These are phyloP conservation scores for Brienomyrus brachyistius DNA, from an alignment of 2,113 vertebrate genomes.

Conservation along the genomic window DNA sequence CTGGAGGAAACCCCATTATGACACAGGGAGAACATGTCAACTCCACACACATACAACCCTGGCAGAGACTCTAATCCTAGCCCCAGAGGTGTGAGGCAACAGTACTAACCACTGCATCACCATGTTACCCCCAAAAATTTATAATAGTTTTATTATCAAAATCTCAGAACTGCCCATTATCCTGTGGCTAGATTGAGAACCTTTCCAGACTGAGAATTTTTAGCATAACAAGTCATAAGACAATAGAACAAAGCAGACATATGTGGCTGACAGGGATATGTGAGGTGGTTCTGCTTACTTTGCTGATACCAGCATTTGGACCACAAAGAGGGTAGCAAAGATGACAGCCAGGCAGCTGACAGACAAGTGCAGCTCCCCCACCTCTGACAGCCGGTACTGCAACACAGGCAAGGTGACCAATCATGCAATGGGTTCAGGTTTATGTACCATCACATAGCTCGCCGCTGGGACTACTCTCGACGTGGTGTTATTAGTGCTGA, in stretches of 20 bases:
- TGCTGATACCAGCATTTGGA: conserved; percentile 76
- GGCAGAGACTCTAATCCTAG: background rate
- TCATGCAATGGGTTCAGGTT: background rate
- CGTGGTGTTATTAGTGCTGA: background rate
- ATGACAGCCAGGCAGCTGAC: conserved; percentile 64
- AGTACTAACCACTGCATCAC: background rate
- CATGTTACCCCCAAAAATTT: background rate
- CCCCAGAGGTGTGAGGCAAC: background rate
- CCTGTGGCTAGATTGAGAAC: background rate
- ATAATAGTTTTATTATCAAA: background rate
- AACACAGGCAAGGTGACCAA: conserved; percentile 21
- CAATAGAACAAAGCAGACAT: background rate
- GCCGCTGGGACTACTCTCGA: background rate
- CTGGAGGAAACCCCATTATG: background rate
- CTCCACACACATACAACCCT: no score
- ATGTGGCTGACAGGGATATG: background rate
- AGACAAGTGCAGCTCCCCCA: conserved; percentile 66
- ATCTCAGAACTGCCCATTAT: background rate
- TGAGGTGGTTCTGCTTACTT: conserved; percentile 53
- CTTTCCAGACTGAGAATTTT: background rate
- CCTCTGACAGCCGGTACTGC: conserved; percentile 69
- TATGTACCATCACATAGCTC: background rate
- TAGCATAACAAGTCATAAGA: background rate
- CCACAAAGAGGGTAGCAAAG: conserved; percentile 64
- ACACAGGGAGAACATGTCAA: no score